Percentiles rank a stretch among this genome's conserved stretches.
Conservation (phyloP, 2,888 invertebrate genomes). For the Torymus texanus region DNA sequence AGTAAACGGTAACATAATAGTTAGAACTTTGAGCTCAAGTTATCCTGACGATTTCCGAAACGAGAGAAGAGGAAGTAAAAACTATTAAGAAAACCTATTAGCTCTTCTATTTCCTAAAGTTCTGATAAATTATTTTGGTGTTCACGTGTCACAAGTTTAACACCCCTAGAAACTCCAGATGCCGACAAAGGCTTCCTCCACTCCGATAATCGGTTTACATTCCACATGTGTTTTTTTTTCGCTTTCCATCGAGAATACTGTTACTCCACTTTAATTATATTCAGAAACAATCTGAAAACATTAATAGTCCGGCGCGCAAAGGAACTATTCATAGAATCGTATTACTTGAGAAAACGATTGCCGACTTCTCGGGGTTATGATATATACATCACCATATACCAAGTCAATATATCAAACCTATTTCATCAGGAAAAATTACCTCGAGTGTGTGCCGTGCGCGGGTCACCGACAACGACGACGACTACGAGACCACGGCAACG, state of each 20-base stretch:
- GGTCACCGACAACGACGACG: slow-evolving; percentile 20
- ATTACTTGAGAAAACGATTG: slow-evolving; percentile 35
- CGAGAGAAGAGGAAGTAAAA: slow-evolving; percentile 35
- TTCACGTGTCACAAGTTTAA: not conserved
- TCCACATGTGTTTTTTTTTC: not conserved
- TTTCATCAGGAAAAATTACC: slow-evolving; percentile 55
- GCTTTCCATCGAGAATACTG: not conserved
- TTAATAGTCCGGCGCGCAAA: slow-evolving; percentile 14
- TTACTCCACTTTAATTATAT: slow-evolving; percentile 33
- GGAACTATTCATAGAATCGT: slow-evolving; percentile 28
- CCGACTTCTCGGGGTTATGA: not conserved
- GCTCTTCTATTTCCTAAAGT: slow-evolving; percentile 22
- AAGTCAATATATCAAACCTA: slow-evolving; percentile 52
- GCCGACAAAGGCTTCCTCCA: not conserved
- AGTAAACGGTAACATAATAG: slow-evolving; percentile 40
- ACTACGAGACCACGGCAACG: slow-evolving; percentile 11
- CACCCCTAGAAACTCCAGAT: not conserved
- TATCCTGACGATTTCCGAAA: slow-evolving; percentile 30
- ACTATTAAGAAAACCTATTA: slow-evolving; percentile 44
- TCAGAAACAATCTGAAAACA: slow-evolving; percentile 12
- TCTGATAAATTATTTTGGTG: slow-evolving; percentile 8
- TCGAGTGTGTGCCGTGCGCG: slow-evolving; percentile 9
- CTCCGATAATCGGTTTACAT: not conserved
- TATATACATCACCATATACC: slow-evolving; percentile 36
- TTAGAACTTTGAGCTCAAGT: slow-evolving; percentile 13